These are phyloP conservation scores for Hephaestus fuliginosus DNA, from an alignment of 2,797 vertebrate species.

Conservation along the genomic window DNA sequence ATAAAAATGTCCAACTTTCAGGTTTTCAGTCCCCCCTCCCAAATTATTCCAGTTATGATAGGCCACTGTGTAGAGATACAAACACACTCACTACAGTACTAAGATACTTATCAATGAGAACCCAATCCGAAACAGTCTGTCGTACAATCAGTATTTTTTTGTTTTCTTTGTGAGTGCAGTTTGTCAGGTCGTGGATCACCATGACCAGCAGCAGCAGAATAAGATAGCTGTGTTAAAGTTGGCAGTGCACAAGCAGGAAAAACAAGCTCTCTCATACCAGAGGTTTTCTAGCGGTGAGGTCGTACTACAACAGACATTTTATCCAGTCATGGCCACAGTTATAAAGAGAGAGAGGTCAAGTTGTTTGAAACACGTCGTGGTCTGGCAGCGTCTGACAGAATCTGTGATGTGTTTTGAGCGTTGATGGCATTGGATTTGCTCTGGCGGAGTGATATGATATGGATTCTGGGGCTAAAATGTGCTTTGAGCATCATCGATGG, in stretches of 20 bases:
- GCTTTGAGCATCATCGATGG: slow-evolving; percentile 47
- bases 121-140: slow-evolving; percentile 46
- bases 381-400: slow-evolving; percentile 37
- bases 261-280: slow-evolving; percentile 53
- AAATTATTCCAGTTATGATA: slow-evolving; percentile 55
- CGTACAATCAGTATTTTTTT: slow-evolving; percentile 57
- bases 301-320: slow-evolving; percentile 75
- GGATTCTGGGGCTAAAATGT: slow-evolving; percentile 51
- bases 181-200: slow-evolving; percentile 62
- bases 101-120: slow-evolving; percentile 48
- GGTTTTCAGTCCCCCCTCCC: slow-evolving; percentile 2
- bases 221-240: slow-evolving; percentile 66
- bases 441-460: slow-evolving; percentile 49
- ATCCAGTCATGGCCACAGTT: slow-evolving; percentile 77
- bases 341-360: slow-evolving; percentile 49
- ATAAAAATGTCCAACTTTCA: slow-evolving; percentile 47
- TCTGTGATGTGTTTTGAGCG: slow-evolving; percentile 9
- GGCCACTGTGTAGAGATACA: slow-evolving; percentile 72
- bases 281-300: slow-evolving; percentile 66
- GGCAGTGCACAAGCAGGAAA: slow-evolving; percentile 78
- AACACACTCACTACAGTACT: slow-evolving; percentile 70
- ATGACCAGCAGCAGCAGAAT: slow-evolving; percentile 56
- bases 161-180: slow-evolving; percentile 70
- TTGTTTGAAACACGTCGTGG: slow-evolving; percentile 47
- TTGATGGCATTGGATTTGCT: slow-evolving; percentile 38